A percentile compares a stretch with the other conserved stretches of the same genome.
phyloP scores from a whole-genome alignment of 2,113 vertebrate genomes.

The Microcebus jonahi region DNA sequence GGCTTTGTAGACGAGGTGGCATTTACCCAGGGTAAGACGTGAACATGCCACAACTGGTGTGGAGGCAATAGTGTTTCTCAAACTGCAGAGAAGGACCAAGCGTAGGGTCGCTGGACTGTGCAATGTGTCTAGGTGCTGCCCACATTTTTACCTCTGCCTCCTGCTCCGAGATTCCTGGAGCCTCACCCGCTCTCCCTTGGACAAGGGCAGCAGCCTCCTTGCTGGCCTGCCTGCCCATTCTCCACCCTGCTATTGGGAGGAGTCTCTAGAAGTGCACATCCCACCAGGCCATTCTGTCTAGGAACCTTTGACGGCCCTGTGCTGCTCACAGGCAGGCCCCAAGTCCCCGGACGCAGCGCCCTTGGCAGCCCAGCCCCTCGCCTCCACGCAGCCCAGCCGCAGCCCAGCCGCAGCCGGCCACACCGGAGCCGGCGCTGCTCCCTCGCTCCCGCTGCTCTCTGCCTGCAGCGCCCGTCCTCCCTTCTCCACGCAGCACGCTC shows the following conservation, averaged over 20 bases:
- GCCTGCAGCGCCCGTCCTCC: background rate
- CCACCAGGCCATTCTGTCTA: background rate
- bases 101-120: background rate
- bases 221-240: background rate
- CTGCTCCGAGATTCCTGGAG: background rate
- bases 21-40: background rate
- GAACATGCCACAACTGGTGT: background rate
- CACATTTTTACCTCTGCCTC: background rate
- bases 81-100: background rate
- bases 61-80: background rate
- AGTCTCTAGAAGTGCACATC: background rate
- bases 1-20: background rate
- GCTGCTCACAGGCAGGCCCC: background rate
- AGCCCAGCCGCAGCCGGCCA: background rate
- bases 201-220: background rate
- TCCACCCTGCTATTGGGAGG: background rate
- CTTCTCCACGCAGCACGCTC: background rate
- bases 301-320: background rate
- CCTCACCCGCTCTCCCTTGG: background rate
- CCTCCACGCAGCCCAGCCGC: background rate
- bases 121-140: fast-evolving
- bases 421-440: background rate
- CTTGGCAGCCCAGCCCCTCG: background rate
- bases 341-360: background rate
- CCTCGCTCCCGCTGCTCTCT: background rate